A percentile compares a stretch with the other conserved stretches of the same genome.
Conservation (phyloP, 2,888 invertebrate genomes). For the Micropterix aruncella region DNA sequence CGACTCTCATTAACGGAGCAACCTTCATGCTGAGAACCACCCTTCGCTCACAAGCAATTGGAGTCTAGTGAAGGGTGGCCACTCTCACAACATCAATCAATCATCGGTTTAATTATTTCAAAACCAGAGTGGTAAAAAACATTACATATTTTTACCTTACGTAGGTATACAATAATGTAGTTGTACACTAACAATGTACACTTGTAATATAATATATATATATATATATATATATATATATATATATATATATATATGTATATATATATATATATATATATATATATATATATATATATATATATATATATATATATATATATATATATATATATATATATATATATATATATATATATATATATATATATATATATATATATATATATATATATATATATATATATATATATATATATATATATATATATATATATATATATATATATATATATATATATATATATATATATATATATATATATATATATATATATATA, state of each 20-base stretch:
- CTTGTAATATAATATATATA: no score
- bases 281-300: background rate
- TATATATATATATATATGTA: background rate
- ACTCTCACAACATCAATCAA: no score
- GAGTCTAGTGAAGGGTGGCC: no score
- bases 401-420: background rate
- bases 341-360: background rate
- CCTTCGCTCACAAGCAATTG: no score
- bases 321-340: background rate
- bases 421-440: background rate
- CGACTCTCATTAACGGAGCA: no score
- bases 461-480: no score
- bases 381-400: background rate
- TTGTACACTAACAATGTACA: no score
- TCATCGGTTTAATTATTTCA: no score
- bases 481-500: no score
- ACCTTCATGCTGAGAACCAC: no score
- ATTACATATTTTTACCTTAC: background rate
- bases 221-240: background rate
- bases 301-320: background rate
- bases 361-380: background rate
- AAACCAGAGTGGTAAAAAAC: no score
- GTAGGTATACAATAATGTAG: background rate
- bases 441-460: no score
- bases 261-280: background rate